Evolutionary conservation across 2,797 vertebrate genomes (phyloP), one percentile per base, ranked within the genome.

Genomic region (Chelmon rostratus): DNA sequence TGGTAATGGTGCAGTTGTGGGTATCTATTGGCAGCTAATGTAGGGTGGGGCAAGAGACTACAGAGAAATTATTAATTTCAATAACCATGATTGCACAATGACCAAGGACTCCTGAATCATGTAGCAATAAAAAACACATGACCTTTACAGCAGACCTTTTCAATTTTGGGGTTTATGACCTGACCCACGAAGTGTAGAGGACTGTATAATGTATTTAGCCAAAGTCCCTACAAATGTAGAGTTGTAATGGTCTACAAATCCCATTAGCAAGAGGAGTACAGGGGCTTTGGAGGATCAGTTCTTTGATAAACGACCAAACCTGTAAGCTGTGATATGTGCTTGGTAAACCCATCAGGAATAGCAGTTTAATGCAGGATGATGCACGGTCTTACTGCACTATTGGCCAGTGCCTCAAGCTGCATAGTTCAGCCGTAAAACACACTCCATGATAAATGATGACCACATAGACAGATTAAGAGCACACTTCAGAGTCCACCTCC

Each of bases 1-100:
- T 19, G 10, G 76, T 74, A 78, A 79, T 76, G 72, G 63, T 74
- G 76, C 66, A 71, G 61, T 79, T 82, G 80, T 76, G 79, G 76
- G 63, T 73, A 73, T 82, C 71, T 82, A 23, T 49, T 78, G 73
- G 87, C 87, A 72, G 53, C 57, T 8, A 23, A 9, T 21, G 13
- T 7, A 23, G 68, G 63, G 66, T 68, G 77, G 73, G 64, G 64
- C 31, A 42, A 65, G 31, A 65, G 61, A 56, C 63, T 58, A 25
- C 13, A 59, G 47, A 59, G 11, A 73, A 42, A 53, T 63, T 2
- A 80, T 86, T 79, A 19, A 77, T 85, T 77, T 81, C 18, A 75
- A 79, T 40, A 65, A 73, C 35, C 23, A 28, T 71, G 28, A 73
- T n/a, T 68, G 49, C 49, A 31, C 59, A 68, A 62, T 46, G 44